phyloP scores from a whole-genome alignment of 2,113 vertebrate species.

The Patagioenas fasciata region DNA sequence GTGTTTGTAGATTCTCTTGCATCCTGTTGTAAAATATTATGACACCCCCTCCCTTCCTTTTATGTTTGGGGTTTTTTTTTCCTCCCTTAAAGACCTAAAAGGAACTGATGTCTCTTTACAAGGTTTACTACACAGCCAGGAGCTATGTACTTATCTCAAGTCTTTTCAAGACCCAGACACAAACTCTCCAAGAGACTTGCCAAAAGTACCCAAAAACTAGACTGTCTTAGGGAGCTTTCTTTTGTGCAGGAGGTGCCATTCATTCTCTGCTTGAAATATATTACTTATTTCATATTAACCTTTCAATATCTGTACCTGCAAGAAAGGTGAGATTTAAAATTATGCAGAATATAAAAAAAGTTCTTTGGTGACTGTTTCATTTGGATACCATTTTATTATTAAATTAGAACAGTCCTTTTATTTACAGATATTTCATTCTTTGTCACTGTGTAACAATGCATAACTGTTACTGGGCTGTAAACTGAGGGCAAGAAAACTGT shows the following conservation, averaged over 20 bases:
- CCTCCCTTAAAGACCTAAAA: constrained; percentile 68
- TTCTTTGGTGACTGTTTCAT: background rate
- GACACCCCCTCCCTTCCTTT: constrained; percentile 73
- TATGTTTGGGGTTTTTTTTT: constrained; percentile 11
- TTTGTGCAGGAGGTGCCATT: background rate
- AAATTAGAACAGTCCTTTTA: background rate
- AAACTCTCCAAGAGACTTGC: background rate
- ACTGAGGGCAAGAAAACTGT: background rate
- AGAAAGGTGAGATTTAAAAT: background rate
- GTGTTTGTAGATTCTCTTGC: constrained; percentile 71
- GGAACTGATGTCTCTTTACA: constrained; percentile 86
- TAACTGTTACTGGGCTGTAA: background rate
- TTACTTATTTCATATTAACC: background rate
- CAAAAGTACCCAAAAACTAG: background rate
- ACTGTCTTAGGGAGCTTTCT: background rate
- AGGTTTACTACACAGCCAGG: constrained; percentile 81
- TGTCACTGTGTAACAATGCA: background rate
- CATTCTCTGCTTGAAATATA: background rate
- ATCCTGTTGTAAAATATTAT: constrained; percentile 87
- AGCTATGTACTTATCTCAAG: constrained; percentile 80
- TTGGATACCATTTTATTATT: background rate
- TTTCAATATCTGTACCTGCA: background rate
- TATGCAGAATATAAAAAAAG: background rate
- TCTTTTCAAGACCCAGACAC: constrained; percentile 47
- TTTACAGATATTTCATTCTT: background rate